A percentile compares a stretch with the other conserved stretches of the same genome.
Evolutionary conservation across 2,888 invertebrate genomes (phyloP).

Genomic region (Apamea sordens): DNA sequence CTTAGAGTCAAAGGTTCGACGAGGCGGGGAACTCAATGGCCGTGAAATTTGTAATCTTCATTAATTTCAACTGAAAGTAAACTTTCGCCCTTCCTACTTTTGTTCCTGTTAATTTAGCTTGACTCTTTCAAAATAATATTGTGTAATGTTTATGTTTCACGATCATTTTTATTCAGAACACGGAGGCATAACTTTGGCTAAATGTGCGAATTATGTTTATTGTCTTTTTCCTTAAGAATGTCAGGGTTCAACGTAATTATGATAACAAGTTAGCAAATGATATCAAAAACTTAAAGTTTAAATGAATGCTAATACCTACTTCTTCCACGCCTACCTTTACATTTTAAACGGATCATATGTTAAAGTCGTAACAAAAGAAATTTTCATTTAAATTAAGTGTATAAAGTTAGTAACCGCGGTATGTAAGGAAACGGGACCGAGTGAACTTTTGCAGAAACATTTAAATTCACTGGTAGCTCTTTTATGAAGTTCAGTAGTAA

Average conservation of each 20-base stretch:
- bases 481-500: slow-evolving; percentile 69
- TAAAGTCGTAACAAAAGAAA: slow-evolving; percentile 74
- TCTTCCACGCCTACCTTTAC: slow-evolving; percentile 38
- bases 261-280: slow-evolving; percentile 15
- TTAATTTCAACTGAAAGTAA: slow-evolving; percentile 88
- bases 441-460: slow-evolving; percentile 77
- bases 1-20: slow-evolving; percentile 88
- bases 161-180: slow-evolving; percentile 60
- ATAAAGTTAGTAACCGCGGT: slow-evolving; percentile 77
- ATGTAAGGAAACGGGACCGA: slow-evolving; percentile 73
- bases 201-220: slow-evolving; percentile 54
- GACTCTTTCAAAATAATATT: slow-evolving; percentile 68
- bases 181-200: slow-evolving; percentile 57
- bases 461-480: slow-evolving; percentile 75
- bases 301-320: slow-evolving; percentile 34
- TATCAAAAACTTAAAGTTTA: slow-evolving; percentile 21
- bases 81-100: slow-evolving; percentile 80
- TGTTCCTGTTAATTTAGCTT: slow-evolving; percentile 79
- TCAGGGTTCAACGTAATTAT: slow-evolving; percentile 14
- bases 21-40: slow-evolving; percentile 88
- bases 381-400: slow-evolving; percentile 86
- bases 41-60: slow-evolving; percentile 90
- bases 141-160: slow-evolving; percentile 64
- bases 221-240: slow-evolving; percentile 45
- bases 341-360: slow-evolving; percentile 64